Percentiles rank a stretch among this genome's conserved stretches.
phyloP scores from a whole-genome alignment of 1,140 invertebrate species.

The Xylocopa sonorina region DNA sequence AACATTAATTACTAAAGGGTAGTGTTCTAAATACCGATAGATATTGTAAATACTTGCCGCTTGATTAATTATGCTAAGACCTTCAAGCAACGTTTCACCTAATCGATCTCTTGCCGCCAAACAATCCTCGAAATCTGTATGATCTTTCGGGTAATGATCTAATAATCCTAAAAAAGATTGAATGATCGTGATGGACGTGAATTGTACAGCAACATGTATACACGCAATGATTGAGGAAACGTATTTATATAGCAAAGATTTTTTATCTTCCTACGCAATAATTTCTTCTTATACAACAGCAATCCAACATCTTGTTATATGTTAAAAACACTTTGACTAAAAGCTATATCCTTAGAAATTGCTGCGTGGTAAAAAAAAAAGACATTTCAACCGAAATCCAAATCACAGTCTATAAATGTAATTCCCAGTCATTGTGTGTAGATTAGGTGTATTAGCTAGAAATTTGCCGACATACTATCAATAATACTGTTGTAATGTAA shows the following conservation, averaged over 20 bases:
- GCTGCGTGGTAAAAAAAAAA: no score
- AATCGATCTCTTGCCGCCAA: conserved; percentile 87
- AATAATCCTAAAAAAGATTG: conserved; percentile 83
- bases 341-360: no score
- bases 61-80: conserved; percentile 77
- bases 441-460: background rate
- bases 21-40: background rate
- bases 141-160: conserved; percentile 89
- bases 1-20: background rate
- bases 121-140: conserved; percentile 89
- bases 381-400: no score
- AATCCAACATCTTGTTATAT: no score
- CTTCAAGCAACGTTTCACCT: conserved; percentile 78
- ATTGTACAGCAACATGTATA: background rate
- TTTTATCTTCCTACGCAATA: no score
- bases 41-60: conserved; percentile 68
- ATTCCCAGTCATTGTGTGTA: no score
- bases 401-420: no score
- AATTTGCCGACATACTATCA: conserved; percentile 86
- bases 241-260: no score
- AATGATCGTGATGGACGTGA: conserved; percentile 4
- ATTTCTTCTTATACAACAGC: no score
- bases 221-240: no score
- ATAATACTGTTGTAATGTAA: conserved; percentile 93
- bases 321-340: no score